Evolutionary conservation across 92 coral and sea anemone genomes (phyloP), one percentile per base, ranked within the genome.

Genomic region (Porites divaricata): DNA sequence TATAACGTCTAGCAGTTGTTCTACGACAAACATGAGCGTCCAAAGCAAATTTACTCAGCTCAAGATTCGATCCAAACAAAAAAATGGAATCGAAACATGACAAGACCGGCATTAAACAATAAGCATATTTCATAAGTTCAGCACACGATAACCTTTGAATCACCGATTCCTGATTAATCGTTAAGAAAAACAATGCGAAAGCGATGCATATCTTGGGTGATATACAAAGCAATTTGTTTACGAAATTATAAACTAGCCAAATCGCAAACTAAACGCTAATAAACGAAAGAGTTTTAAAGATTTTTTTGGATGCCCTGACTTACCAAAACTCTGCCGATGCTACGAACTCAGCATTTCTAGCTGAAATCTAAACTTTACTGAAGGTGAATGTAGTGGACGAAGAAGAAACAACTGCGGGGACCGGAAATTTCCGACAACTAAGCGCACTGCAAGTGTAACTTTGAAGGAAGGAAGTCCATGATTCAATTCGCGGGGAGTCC

Each of bases 401-500:
- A 23, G 35, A 63, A 78, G 19, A 13, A 14, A 35, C 6, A 35
- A 35, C 45, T 0, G 4, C 45, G 45, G 45, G 45, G 5, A 35
- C n/a, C 49, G 13, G n/a, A 63, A 20, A 48, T 10, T 23, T 64
- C 28, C 45, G 21, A 71, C 64, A 57, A 54, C 13, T 20, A 21
- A 9, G 45, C 28, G n/a, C n/a, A 66, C 63, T 66, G 75, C 63
- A 80, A 80, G 10, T 15, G 25, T 74, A 16, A 23, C 71, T 6
- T 17, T 21, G 20, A 23, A 17, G 48, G 41, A 28, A 21, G 26
- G 35, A 62, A 2, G 41, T 19, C 84, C 84, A 80, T 28, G 56
- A 69, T 80, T 56, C 84, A 69, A 19, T 68, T 69, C 57, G 76
- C 61, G 76, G 67, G 53, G 21, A 80, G 15, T 80, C 70, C 81